These are phyloP conservation scores for Phorcus lineatus DNA, from an alignment of 2,888 invertebrate genomes.

Conservation along the genomic window DNA sequence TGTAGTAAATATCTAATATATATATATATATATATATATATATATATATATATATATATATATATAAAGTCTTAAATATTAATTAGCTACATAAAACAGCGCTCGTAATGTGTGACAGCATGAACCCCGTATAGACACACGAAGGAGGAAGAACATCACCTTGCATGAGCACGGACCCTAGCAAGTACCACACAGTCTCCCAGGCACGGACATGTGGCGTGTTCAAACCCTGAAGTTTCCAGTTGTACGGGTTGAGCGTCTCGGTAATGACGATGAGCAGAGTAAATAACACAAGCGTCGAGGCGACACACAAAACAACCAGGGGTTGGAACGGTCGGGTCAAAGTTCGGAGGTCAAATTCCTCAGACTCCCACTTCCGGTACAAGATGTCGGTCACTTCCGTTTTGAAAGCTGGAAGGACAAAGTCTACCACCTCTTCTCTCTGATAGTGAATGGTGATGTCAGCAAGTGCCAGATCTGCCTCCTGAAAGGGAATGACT, in stretches of 20 bases:
- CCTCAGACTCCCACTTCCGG: neutral
- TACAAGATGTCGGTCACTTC: constrained; percentile 6
- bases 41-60: no score
- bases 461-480: neutral
- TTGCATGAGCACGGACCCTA: neutral
- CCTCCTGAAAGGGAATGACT: neutral
- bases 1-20: no score
- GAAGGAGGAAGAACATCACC: neutral
- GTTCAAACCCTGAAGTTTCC: neutral
- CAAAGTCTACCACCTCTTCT: neutral
- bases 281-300: neutral
- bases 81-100: no score
- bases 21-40: no score
- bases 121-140: no score
- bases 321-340: neutral
- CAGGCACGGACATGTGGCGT: neutral
- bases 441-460: neutral
- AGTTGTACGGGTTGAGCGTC: neutral
- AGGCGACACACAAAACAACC: neutral
- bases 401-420: neutral
- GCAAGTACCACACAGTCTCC: neutral
- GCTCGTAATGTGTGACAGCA: no score
- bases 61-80: no score
- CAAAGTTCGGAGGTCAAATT: neutral
- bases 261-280: neutral